Percentiles rank a stretch among this genome's conserved stretches.
These are phyloP conservation scores for Mycalesis mineus DNA, from an alignment of 2,888 invertebrate species.

Conservation along the genomic window DNA sequence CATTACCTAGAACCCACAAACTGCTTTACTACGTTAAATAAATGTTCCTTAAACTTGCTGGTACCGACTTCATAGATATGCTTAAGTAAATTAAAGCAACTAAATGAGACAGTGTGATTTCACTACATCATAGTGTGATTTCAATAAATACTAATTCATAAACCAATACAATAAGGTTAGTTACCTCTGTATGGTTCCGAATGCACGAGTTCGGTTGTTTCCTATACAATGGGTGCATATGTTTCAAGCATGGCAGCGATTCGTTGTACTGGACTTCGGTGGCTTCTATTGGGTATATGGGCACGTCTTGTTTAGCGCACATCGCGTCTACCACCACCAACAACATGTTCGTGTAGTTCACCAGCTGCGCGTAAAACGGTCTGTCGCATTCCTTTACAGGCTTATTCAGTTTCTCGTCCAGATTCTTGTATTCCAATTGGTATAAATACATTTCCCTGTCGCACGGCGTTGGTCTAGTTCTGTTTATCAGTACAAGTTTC, in stretches of 20 bases:
- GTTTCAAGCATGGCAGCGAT: constrained; percentile 79
- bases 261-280: constrained; percentile 77
- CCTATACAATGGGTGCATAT: constrained; percentile 79
- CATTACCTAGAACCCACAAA: too few species aligned
- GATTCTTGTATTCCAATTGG: constrained; percentile 68
- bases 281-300: constrained; percentile 60
- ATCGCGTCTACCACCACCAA: constrained; percentile 85
- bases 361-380: constrained; percentile 85
- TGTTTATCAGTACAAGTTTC: constrained; percentile 81
- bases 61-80: too few species aligned
- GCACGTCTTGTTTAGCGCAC: constrained; percentile 75
- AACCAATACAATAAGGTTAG: background rate
- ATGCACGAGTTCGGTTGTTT: constrained; percentile 86
- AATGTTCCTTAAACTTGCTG: too few species aligned
- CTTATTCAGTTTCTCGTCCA: constrained; percentile 71
- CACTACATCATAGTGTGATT: too few species aligned
- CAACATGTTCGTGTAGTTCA: constrained; percentile 87
- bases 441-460: constrained; percentile 84
- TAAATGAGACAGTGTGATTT: too few species aligned
- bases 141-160: background rate
- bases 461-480: constrained; percentile 90
- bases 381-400: constrained; percentile 64
- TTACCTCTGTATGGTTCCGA: constrained; percentile 85
- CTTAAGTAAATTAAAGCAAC: too few species aligned
- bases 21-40: too few species aligned